Conservation (phyloP, 1,140 invertebrate genomes). For the Radopholus similis region DNA sequence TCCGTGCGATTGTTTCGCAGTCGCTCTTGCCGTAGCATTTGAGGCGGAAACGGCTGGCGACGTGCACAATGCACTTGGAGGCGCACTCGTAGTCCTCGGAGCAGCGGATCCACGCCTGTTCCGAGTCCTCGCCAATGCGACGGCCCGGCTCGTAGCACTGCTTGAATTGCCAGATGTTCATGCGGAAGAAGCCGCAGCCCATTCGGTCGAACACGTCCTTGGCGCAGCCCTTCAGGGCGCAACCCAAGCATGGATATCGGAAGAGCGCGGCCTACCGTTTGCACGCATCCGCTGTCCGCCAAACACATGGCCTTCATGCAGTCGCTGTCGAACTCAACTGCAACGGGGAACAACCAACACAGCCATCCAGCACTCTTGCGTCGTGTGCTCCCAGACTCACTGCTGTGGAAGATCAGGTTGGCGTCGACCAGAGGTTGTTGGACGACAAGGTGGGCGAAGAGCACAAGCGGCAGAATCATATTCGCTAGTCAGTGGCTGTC, state of each 20-base stretch:
- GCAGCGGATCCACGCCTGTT: constrained; percentile 56
- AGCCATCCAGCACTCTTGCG: no score
- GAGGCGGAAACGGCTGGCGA: constrained; percentile 51
- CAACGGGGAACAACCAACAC: constrained; percentile 13
- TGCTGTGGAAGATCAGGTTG: constrained; percentile 1
- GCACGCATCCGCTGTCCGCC: constrained; percentile 54
- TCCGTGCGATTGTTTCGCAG: constrained; percentile 60
- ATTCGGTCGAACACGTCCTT: constrained; percentile 47
- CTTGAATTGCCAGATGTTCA: constrained; percentile 60
- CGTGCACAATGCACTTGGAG: constrained; percentile 52
- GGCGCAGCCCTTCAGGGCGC: constrained; percentile 42
- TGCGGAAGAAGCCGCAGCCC: constrained; percentile 57
- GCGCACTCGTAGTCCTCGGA: constrained; percentile 59
- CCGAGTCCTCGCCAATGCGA: constrained; percentile 54
- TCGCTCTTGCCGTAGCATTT: constrained; percentile 60
- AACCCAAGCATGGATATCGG: neutral
- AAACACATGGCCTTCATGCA: constrained; percentile 59
- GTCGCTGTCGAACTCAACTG: constrained; percentile 54
- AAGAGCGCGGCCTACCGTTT: constrained; percentile 6
- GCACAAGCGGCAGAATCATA: no score
- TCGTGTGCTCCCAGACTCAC: neutral
- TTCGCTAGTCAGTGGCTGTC: no score
- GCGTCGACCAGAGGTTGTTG: neutral
- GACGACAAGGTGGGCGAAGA: neutral
- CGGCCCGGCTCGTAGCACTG: constrained; percentile 60